A percentile compares a stretch with the other conserved stretches of the same genome.
phyloP scores from a whole-genome alignment of 1,140 invertebrate genomes.

The Drosophila repletoides region DNA sequence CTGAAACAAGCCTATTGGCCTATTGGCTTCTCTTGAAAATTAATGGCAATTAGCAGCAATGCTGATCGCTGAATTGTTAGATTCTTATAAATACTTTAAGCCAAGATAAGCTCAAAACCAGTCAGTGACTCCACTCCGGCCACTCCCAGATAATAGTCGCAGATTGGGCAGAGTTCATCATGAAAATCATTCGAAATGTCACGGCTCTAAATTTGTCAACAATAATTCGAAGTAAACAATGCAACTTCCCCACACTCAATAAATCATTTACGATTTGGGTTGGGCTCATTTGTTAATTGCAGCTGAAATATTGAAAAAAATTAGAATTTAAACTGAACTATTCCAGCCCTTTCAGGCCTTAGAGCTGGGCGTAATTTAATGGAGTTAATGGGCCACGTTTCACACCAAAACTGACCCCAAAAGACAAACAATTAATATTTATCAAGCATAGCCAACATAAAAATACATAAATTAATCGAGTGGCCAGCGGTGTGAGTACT shows the following conservation, averaged over 20 bases:
- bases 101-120: not conserved
- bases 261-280: conserved; percentile 59
- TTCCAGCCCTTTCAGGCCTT: conserved; percentile 16
- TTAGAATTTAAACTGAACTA: conserved; percentile 6
- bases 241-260: conserved; percentile 27
- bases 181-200: conserved; percentile 41
- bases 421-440: conserved; percentile 68
- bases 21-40: conserved; percentile 33
- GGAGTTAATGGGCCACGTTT: conserved; percentile 58
- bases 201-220: conserved; percentile 59
- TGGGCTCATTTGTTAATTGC: conserved; percentile 56
- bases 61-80: conserved; percentile 25
- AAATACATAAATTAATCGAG: conserved; percentile 19
- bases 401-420: conserved; percentile 18
- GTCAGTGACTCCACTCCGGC: too few relatives aligned
- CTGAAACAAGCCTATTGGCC: too few relatives aligned
- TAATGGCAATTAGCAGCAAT: conserved; percentile 50
- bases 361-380: conserved; percentile 50
- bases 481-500: not conserved
- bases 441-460: conserved; percentile 48
- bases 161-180: conserved; percentile 13
- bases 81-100: conserved; percentile 26
- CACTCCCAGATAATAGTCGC: conserved; percentile 25
- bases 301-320: conserved; percentile 46
- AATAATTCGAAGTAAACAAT: conserved; percentile 26